Conservation (phyloP, 1,140 invertebrate species). For the Drosophila triauraria region DNA sequence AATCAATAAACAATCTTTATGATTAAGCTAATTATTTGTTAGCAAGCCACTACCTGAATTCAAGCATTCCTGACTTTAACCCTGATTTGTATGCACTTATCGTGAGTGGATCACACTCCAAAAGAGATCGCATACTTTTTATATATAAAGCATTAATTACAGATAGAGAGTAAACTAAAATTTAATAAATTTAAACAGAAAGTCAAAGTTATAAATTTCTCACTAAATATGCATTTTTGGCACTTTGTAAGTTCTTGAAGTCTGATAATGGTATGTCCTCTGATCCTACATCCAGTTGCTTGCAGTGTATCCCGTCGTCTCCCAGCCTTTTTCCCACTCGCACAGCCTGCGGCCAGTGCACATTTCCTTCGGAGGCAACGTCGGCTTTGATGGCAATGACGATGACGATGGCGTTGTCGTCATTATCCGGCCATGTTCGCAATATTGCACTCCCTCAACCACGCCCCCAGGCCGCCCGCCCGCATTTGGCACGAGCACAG, state of each 20-base stretch:
- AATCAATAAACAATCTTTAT: too few relatives aligned
- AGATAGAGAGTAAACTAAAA: too few relatives aligned
- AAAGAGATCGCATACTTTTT: background rate
- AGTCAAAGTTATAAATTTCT: background rate
- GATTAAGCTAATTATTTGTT: too few relatives aligned
- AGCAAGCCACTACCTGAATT: too few relatives aligned
- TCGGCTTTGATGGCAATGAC: conserved; percentile 46
- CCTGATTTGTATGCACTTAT: too few relatives aligned
- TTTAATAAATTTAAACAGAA: background rate
- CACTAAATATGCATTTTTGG: too few relatives aligned
- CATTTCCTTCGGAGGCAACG: conserved; percentile 66
- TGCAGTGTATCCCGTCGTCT: conserved; percentile 7
- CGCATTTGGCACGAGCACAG: conserved; percentile 55
- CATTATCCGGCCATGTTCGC: conserved; percentile 78
- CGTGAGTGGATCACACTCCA: background rate
- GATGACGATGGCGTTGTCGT: conserved; percentile 66
- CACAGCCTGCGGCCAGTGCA: conserved; percentile 68
- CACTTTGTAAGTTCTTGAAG: background rate
- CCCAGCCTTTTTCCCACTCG: conserved; percentile 6
- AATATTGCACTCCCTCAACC: conserved; percentile 78
- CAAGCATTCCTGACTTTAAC: too few relatives aligned
- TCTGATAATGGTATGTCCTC: background rate
- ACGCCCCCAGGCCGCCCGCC: conserved; percentile 51
- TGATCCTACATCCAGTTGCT: background rate
- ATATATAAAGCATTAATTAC: too few relatives aligned